Percentiles rank a stretch among this genome's conserved stretches.
phyloP scores from a whole-genome alignment of 2,888 invertebrate genomes.

The Oasisia sp. region DNA sequence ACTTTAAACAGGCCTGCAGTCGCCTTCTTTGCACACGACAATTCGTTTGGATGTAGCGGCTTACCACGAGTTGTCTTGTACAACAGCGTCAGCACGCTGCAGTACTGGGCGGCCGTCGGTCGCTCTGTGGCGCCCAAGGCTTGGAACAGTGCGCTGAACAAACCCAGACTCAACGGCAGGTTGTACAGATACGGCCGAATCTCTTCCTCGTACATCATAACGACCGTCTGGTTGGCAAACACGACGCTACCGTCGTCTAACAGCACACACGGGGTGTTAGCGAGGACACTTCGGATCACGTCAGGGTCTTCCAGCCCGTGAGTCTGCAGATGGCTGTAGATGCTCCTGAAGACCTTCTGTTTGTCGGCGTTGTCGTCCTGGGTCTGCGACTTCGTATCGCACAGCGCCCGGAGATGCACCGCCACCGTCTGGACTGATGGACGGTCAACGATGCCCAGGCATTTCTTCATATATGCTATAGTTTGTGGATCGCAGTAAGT shows the following conservation, averaged over 20 bases:
- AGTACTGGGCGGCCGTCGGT: conserved; percentile 42
- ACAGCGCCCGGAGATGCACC: conserved; percentile 30
- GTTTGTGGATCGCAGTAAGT: background rate
- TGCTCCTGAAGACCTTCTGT: conserved; percentile 31
- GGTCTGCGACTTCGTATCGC: conserved; percentile 24
- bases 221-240: conserved; percentile 41
- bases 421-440: conserved; percentile 34
- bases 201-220: conserved; percentile 40
- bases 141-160: conserved; percentile 44
- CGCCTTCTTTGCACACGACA: conserved; percentile 37
- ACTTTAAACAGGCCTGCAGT: conserved; percentile 38
- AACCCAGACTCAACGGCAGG: conserved; percentile 42
- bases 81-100: conserved; percentile 40
- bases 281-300: conserved; percentile 21
- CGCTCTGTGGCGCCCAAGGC: conserved; percentile 42
- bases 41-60: conserved; percentile 42
- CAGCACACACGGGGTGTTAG: conserved; percentile 32
- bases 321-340: conserved; percentile 33
- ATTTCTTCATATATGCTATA: background rate
- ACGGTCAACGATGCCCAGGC: conserved; percentile 30
- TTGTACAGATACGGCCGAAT: conserved; percentile 46
- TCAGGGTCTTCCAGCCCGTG: conserved; percentile 28
- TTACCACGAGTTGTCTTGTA: conserved; percentile 31
- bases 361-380: background rate
- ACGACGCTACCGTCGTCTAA: conserved; percentile 38